phyloP scores from a whole-genome alignment of 1,140 invertebrate genomes.

The Dreissena polymorpha region DNA sequence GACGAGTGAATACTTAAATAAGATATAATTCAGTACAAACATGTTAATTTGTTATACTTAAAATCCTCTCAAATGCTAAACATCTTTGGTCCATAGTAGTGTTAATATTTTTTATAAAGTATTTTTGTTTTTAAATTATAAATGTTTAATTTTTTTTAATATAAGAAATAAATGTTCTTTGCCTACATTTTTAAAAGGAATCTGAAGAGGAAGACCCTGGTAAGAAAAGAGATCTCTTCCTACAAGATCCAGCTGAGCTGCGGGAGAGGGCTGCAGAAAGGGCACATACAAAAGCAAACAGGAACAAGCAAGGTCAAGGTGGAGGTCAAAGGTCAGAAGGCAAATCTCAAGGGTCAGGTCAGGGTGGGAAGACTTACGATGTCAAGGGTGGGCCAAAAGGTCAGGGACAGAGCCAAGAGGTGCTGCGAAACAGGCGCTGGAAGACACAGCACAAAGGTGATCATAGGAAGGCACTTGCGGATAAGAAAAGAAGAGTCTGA shows the following conservation, averaged over 20 bases:
- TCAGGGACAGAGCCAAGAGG: slow-evolving; percentile 89
- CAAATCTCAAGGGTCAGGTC: slow-evolving; percentile 16
- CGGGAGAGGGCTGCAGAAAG: slow-evolving; percentile 85
- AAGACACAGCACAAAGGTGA: slow-evolving; percentile 91
- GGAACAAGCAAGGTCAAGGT: slow-evolving; percentile 60
- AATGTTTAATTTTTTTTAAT: too few relatives aligned
- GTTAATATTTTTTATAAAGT: too few relatives aligned
- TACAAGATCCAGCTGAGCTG: slow-evolving; percentile 87
- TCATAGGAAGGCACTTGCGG: slow-evolving; percentile 87
- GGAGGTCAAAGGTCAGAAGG: slow-evolving; percentile 44
- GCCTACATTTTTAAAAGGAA: slow-evolving; percentile 34
- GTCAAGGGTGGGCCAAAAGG: slow-evolving; percentile 83
- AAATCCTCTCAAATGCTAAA: too few relatives aligned
- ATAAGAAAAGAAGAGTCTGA: slow-evolving; percentile 83
- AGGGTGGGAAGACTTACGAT: slow-evolving; percentile 62
- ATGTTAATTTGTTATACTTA: too few relatives aligned
- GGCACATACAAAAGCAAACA: slow-evolving; percentile 77
- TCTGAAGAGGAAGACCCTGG: slow-evolving; percentile 60
- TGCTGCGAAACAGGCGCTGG: slow-evolving; percentile 85
- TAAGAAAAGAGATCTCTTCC: slow-evolving; percentile 82
- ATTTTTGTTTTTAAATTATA: too few relatives aligned
- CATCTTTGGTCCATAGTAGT: too few relatives aligned
- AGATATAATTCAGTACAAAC: too few relatives aligned
- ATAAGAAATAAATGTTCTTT: too few relatives aligned
- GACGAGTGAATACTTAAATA: too few relatives aligned